Conservation (phyloP, 1,140 invertebrate genomes). For the Chironomus striatipennis region DNA sequence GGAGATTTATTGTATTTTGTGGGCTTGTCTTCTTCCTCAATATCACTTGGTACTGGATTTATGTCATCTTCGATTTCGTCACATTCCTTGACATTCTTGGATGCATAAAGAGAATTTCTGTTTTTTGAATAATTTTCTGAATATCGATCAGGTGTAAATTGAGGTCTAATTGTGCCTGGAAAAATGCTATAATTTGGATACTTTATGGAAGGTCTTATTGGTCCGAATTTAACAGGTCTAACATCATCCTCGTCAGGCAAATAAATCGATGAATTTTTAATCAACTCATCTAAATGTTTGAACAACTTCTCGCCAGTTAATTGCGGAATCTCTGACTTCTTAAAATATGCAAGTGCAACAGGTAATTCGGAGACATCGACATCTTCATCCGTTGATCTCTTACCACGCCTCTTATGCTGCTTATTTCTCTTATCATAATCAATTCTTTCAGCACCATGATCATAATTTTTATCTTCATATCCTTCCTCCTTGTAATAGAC, state of each 20-base stretch:
- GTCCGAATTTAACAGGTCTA: neutral
- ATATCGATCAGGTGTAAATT: neutral
- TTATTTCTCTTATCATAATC: neutral
- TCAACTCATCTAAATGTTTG: neutral
- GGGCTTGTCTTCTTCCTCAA: neutral
- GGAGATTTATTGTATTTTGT: neutral
- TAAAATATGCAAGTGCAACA: neutral
- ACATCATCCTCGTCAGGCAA: neutral
- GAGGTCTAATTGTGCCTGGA: neutral
- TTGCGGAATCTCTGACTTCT: neutral
- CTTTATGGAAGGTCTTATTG: neutral
- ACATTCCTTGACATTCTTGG: neutral
- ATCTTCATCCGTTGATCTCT: neutral
- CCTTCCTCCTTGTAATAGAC: slow-evolving; percentile 8
- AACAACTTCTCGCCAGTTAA: neutral
- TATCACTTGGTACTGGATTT: neutral
- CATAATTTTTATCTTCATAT: neutral
- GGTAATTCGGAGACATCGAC: neutral
- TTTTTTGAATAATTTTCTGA: neutral
- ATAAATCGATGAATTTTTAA: slow-evolving; percentile 17
- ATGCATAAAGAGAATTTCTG: neutral
- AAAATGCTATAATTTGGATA: neutral
- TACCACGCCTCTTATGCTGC: neutral
- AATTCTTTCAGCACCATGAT: neutral
- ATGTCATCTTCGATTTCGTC: neutral